These are phyloP conservation scores for Philopotamus ludificatus DNA, from an alignment of 1,140 invertebrate genomes.

Conservation along the genomic window DNA sequence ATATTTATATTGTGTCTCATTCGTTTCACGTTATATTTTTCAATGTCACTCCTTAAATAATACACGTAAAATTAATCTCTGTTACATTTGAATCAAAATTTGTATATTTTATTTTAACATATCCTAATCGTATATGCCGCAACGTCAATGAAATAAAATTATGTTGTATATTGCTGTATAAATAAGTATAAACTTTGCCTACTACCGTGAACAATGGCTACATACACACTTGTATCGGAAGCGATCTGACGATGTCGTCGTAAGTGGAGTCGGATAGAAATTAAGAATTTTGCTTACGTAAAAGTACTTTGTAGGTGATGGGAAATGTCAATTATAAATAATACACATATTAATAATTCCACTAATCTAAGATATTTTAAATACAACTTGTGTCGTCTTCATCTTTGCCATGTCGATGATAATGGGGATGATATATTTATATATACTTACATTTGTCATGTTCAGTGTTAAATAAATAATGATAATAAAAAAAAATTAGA, in stretches of 20 bases:
- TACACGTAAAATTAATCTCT: no score
- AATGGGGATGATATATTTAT: no score
- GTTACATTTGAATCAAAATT: no score
- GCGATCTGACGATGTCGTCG: not conserved
- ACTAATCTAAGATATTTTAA: conserved; percentile 22
- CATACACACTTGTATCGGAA: no score
- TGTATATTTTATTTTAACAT: not conserved
- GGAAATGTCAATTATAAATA: conserved; percentile 42
- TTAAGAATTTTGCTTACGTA: conserved; percentile 39
- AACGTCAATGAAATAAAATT: not conserved
- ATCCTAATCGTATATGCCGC: not conserved
- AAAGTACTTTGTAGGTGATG: conserved; percentile 39
- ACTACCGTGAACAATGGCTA: no score
- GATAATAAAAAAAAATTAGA: no score
- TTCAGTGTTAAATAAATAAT: not conserved
- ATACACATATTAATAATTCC: conserved; percentile 21
- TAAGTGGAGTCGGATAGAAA: conserved; percentile 18
- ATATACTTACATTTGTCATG: not conserved
- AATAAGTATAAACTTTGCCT: no score
- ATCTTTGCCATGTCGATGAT: no score
- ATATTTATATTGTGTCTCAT: no score
- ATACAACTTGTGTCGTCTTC: conserved; percentile 1
- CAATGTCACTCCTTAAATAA: no score
- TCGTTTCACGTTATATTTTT: no score
- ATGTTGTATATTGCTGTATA: not conserved